These are phyloP conservation scores for Scaptomyza caliginosa DNA, from an alignment of 2,888 invertebrate species.

Conservation along the genomic window DNA sequence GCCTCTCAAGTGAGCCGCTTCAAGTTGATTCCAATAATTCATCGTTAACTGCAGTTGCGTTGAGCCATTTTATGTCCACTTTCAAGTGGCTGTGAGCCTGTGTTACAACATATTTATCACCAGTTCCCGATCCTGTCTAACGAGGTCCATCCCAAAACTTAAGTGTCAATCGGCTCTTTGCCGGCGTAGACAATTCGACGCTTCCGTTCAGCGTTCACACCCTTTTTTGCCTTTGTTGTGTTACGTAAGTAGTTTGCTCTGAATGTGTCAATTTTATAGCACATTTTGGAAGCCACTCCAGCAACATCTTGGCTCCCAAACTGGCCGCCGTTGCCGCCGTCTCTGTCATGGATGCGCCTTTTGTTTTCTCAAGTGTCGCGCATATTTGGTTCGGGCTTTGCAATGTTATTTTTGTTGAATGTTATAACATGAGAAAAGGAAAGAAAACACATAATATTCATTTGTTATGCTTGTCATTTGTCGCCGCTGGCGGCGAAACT, in stretches of 20 bases:
- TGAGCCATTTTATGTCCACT: conserved; percentile 65
- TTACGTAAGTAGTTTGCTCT: conserved; percentile 51
- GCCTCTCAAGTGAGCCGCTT: conserved; percentile 74
- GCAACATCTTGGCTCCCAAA: background rate
- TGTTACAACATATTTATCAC: conserved; percentile 60
- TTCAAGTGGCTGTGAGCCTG: conserved; percentile 48
- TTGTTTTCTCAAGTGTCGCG: conserved; percentile 73
- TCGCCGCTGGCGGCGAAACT: conserved; percentile 72
- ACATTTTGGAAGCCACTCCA: conserved; percentile 65
- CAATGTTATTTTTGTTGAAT: conserved; percentile 51
- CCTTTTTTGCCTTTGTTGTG: conserved; percentile 41
- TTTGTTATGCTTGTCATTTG: conserved; percentile 82
- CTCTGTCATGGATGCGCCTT: conserved; percentile 40
- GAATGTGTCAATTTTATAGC: conserved; percentile 75
- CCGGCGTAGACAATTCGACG: conserved; percentile 82
- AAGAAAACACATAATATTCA: conserved; percentile 76
- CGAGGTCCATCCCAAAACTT: conserved; percentile 45
- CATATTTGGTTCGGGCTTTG: conserved; percentile 39
- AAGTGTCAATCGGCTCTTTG: conserved; percentile 39
- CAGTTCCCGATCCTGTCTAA: conserved; percentile 9
- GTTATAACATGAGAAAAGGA: conserved; percentile 38
- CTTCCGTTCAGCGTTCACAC: conserved; percentile 77
- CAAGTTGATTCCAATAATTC: conserved; percentile 75
- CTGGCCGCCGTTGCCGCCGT: conserved; percentile 1
- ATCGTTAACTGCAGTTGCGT: conserved; percentile 73